Base-by-base conservation (phyloP, 2,113 vertebrate genomes). In the Arothron firmamentum region DNA sequence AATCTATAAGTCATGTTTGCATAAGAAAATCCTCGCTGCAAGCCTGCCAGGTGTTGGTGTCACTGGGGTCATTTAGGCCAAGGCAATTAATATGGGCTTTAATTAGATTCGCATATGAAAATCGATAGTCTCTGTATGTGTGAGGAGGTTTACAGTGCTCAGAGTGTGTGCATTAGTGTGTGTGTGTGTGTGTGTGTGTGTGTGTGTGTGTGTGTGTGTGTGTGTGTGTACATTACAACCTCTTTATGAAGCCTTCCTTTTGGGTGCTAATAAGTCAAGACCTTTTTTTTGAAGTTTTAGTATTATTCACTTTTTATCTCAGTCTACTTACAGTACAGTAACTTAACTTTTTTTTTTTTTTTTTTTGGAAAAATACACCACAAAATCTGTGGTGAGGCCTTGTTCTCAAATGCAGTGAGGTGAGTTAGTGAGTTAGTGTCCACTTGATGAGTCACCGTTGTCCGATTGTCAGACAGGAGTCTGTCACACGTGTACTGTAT, bases 1-100 rank as follows among this genome's bases (percentile, higher is more conserved):
- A 92, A 95, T 95, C 94, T 92, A 94, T 96, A 94, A 94, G 93
- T 90, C 83, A 85, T 91, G 92, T 92, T 93, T 90, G 90, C 87
- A 85, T 91, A 92, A 92, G 92, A 92, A 94, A 93, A 95, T 93
- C 92, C 92, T 91, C 91, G 92, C 91, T 88, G 89, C 90, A 87
- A 85, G 80, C 80, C 82, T 91, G 86, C 62, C 67, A 65, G 87
- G 89, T 91, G 92, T 93, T 87, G 84, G 89, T 91, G 92, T 93
- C 90, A 75, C 74, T 55, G 65, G 60, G 47, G 74, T 72, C 77
- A 76, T 79, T 85, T 67, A 72, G 79, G 63, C 76, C 71, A 20
- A 65, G 78, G 84, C 87, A 87, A 88, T 91, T 90, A 88, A 88
- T 88, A 85, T 80, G 80, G 64, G 65, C 75, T 77, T 78, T 88